Base-by-base conservation (phyloP, 2,113 vertebrate genomes). In the Scytalopus superciliaris region DNA sequence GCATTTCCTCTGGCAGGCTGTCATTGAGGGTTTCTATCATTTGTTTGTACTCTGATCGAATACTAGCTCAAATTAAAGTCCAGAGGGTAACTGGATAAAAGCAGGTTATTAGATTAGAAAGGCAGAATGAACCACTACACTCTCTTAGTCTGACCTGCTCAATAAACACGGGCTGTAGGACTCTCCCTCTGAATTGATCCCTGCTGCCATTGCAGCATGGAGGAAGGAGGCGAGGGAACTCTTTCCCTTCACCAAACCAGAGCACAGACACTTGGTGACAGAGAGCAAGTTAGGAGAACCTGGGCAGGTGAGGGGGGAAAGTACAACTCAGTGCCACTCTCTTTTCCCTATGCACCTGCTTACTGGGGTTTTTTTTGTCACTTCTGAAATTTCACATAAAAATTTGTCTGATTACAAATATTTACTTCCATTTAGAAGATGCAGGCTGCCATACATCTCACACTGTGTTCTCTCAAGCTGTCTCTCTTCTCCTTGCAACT, bases 21-120 rank as follows among this genome's bases (percentile, higher is more conserved):
- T 93, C 94, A 87, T 19, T 68, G 53, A 90, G 42, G 37, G 40
- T 49, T 88, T 86, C 88, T 90, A 53, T 93, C 76, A 82, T 81
- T 94, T 93, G 53, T 80, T 93, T 89, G 83, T 40, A 22, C 69
- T 88, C 76, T 49, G 69, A 92, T 93, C 7, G 16, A 97, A 86
- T 45, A 78, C 72, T 28, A 84, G 88, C 81, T 92, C 73, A 78
- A 94, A 96, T 93, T 94, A 78, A 95, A 88, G 90, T 96, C 92
- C 94, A 95, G 88, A 88, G 82, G 88, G 92, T 92, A 96, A 93
- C 60, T 84, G 92, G 90, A 90, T 95, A 91, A 94, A 89, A 94
- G 74, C 87, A 93, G 59, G 56, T 94, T 96, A 96, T 93, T 94
- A 93, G 84, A 94, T 95, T 84, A 94, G 52, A 75, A 93, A 91